Evolutionary conservation across 2,797 vertebrate genomes (phyloP).

Genomic region (Leptodactylus fallax): DNA sequence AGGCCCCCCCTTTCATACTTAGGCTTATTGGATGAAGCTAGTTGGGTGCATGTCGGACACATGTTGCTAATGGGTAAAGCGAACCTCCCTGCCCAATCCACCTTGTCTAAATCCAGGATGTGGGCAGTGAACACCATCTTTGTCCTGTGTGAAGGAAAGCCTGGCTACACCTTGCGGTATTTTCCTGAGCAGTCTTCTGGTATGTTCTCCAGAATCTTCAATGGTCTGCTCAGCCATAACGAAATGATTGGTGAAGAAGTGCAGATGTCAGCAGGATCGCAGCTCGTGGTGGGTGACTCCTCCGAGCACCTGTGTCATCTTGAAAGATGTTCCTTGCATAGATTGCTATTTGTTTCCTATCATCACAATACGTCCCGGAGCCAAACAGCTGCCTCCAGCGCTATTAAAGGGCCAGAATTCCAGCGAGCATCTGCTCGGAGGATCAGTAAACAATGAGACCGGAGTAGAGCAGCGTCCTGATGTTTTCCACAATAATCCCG

Average conservation of each 20-base stretch:
- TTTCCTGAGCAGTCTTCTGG: neutral
- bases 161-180: too few species aligned
- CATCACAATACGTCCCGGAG: neutral
- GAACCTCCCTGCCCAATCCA: neutral
- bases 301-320: slow-evolving; percentile 25
- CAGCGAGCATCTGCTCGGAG: neutral
- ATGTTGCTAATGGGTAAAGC: too few species aligned
- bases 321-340: slow-evolving; percentile 22
- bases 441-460: neutral
- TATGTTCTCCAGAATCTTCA: neutral
- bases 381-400: slow-evolving; percentile 35
- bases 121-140: neutral
- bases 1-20: too few species aligned
- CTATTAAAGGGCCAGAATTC: neutral
- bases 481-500: neutral
- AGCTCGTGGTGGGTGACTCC: neutral
- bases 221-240: neutral
- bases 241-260: neutral
- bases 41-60: too few species aligned
- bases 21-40: too few species aligned
- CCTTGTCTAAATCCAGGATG: neutral
- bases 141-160: too few species aligned
- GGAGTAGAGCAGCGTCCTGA: neutral
- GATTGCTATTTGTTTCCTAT: slow-evolving; percentile 25
- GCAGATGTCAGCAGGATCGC: slow-evolving; percentile 11